These are phyloP conservation scores for Euzophera pinguis DNA, from an alignment of 2,888 invertebrate species.

Conservation along the genomic window DNA sequence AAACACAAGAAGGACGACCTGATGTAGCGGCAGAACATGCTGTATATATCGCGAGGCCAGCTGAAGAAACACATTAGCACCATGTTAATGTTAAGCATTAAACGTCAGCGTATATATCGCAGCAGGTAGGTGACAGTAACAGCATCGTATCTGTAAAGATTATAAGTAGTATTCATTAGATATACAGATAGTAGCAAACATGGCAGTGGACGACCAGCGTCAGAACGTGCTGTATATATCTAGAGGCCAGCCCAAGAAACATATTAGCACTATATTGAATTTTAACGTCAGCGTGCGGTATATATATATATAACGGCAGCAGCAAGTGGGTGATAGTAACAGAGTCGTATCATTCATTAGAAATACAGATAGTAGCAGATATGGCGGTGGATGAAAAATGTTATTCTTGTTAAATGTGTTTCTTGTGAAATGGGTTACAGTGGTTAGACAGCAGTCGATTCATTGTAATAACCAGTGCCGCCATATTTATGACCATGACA, in stretches of 20 bases:
- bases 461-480: too few relatives aligned
- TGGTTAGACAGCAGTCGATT: too few relatives aligned
- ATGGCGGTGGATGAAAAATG: conserved; percentile 94
- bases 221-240: conserved; percentile 93
- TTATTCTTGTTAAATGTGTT: too few relatives aligned
- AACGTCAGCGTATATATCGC: conserved; percentile 94
- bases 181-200: conserved; percentile 94
- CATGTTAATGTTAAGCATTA: conserved; percentile 92
- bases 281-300: conserved; percentile 93
- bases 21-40: conserved; percentile 88
- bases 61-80: conserved; percentile 95
- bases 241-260: conserved; percentile 91
- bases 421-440: too few relatives aligned
- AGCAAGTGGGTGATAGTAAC: conserved; percentile 83
- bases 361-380: conserved; percentile 94
- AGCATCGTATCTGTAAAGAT: too few relatives aligned
- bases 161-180: too few relatives aligned
- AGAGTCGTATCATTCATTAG: too few relatives aligned
- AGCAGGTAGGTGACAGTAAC: conserved; percentile 83
- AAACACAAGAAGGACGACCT: too few relatives aligned
- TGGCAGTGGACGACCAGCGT: conserved; percentile 91
- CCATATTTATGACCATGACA: too few relatives aligned
- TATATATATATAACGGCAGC: too few relatives aligned
- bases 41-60: conserved; percentile 92
- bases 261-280: conserved; percentile 94